Conservation (phyloP, 2,888 invertebrate genomes). For the Parnassius smintheus region DNA sequence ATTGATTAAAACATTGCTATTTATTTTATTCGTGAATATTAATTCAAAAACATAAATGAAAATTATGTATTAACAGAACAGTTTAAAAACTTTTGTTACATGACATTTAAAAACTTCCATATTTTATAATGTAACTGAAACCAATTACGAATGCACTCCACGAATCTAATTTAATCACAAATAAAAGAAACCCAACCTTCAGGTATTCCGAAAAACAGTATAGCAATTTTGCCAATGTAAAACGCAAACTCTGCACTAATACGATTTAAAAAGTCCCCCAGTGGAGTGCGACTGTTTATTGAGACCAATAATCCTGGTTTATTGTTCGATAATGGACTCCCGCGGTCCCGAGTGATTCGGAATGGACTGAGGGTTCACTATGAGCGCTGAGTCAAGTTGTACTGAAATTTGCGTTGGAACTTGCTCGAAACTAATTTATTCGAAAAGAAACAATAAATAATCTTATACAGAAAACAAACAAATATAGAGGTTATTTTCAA, state of each 20-base stretch:
- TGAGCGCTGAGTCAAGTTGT: constrained; percentile 1
- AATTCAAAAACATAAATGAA: no score
- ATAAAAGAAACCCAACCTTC: neutral
- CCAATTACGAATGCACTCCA: no score
- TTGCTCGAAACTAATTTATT: neutral
- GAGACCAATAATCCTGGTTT: constrained; percentile 51
- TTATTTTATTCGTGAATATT: no score
- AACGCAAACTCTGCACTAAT: constrained; percentile 21
- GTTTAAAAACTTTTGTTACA: no score
- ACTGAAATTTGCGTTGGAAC: constrained; percentile 16
- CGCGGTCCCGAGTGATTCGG: constrained; percentile 24
- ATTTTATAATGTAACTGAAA: no score
- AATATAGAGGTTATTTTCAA: no score
- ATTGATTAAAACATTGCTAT: no score
- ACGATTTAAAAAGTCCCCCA: constrained; percentile 24
- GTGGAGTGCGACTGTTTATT: constrained; percentile 34
- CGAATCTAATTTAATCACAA: no score
- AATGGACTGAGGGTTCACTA: constrained; percentile 20
- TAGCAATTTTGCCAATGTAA: constrained; percentile 10
- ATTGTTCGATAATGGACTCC: constrained; percentile 56
- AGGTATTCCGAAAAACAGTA: neutral
- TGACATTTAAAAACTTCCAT: no score
- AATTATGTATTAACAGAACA: no score
- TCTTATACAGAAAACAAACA: no score
- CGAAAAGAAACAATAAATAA: neutral